A percentile compares a stretch with the other conserved stretches of the same genome.
These are phyloP conservation scores for Limonius californicus DNA, from an alignment of 1,140 invertebrate genomes.

Conservation along the genomic window DNA sequence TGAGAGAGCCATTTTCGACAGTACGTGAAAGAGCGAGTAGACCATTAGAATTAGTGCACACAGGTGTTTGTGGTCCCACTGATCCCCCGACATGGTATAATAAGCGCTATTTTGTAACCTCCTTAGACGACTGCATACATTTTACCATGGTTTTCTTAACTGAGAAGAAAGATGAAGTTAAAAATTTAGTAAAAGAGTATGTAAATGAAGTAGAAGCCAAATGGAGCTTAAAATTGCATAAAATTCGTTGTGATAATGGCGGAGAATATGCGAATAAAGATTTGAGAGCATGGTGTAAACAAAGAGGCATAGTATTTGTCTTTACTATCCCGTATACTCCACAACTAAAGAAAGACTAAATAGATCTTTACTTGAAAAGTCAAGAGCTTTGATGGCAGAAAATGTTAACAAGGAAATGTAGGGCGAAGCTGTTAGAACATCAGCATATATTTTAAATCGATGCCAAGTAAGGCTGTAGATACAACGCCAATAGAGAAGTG, in stretches of 20 bases:
- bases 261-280: slow-evolving; percentile 29
- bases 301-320: slow-evolving; percentile 24
- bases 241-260: slow-evolving; percentile 30
- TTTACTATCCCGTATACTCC: slow-evolving; percentile 39
- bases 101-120: no score
- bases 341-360: slow-evolving; percentile 33
- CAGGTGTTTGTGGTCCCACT: slow-evolving; percentile 45
- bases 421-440: slow-evolving; percentile 35
- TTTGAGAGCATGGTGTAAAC: slow-evolving; percentile 30
- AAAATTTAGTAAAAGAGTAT: slow-evolving; percentile 2
- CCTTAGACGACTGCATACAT: no score
- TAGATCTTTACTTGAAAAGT: slow-evolving; percentile 23
- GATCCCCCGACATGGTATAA: slow-evolving; percentile 30
- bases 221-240: slow-evolving; percentile 14
- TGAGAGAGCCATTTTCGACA: not conserved
- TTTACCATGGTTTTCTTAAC: slow-evolving; percentile 38
- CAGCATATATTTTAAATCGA: slow-evolving; percentile 36
- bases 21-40: slow-evolving; percentile 14
- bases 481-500: not conserved
- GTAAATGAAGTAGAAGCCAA: slow-evolving; percentile 6
- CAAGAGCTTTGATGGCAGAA: slow-evolving; percentile 27
- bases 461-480: slow-evolving; percentile 13
- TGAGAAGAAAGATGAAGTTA: slow-evolving; percentile 27
- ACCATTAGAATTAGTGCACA: slow-evolving; percentile 37
- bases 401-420: slow-evolving; percentile 33